Evolutionary conservation across 2,888 invertebrate genomes (phyloP).

Genomic region (Syrista parreyssii): DNA sequence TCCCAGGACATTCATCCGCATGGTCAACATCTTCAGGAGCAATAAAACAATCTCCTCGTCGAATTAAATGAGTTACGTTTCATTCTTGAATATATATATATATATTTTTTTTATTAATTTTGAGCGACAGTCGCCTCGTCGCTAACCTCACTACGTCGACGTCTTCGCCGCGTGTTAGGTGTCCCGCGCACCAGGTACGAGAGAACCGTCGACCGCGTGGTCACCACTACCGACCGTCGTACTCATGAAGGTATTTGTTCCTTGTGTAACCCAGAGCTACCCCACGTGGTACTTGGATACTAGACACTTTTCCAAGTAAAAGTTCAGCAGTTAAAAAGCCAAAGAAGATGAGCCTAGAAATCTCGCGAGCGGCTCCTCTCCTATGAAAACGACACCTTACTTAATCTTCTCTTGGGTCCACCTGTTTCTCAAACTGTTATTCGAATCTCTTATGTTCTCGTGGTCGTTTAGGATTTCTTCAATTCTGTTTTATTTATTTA

Average conservation of each 20-base stretch:
- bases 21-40: background rate
- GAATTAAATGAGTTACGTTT: background rate
- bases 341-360: background rate
- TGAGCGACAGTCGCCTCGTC: background rate
- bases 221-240: constrained; percentile 37
- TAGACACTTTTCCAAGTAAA: background rate
- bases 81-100: background rate
- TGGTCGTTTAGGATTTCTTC: background rate
- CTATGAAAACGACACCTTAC: background rate
- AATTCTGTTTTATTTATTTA: background rate
- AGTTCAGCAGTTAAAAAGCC: background rate
- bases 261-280: background rate
- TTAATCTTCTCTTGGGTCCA: background rate
- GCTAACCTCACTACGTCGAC: background rate
- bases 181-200: constrained; percentile 26
- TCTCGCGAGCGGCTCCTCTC: background rate
- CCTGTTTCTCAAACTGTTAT: background rate
- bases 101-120: background rate
- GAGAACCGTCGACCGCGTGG: constrained; percentile 42
- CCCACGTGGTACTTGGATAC: background rate
- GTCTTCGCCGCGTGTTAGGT: constrained; percentile 42
- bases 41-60: background rate
- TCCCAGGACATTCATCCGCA: background rate
- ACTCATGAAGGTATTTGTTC: constrained; percentile 39
- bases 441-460: background rate